Conservation (phyloP, 2,888 invertebrate species). For the Agrochola macilenta region DNA sequence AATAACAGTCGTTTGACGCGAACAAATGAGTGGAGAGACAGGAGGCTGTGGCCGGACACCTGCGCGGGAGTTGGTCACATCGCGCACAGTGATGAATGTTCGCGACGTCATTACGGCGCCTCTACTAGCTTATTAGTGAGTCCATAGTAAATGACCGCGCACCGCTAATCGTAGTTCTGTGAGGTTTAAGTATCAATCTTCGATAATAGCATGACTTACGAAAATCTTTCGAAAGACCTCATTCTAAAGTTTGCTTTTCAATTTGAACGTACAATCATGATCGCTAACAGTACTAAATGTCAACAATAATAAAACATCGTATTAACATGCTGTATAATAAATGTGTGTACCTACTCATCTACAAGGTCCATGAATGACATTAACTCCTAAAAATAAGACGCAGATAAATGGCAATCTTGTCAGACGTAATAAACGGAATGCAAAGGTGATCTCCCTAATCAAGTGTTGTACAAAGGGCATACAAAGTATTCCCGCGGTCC, state of each 20-base stretch:
- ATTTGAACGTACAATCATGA: constrained; percentile 10
- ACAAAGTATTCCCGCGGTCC: constrained; percentile 80
- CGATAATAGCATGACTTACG: constrained; percentile 28
- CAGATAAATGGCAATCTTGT: constrained; percentile 81
- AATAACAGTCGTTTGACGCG: constrained; percentile 74
- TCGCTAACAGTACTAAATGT: constrained; percentile 20
- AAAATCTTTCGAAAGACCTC: constrained; percentile 25
- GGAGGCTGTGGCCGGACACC: constrained; percentile 72
- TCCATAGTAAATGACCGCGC: constrained; percentile 60
- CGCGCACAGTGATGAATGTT: constrained; percentile 62
- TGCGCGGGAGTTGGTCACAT: constrained; percentile 68
- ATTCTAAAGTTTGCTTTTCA: constrained; percentile 6
- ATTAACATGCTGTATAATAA: constrained; percentile 26
- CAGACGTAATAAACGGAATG: constrained; percentile 73
- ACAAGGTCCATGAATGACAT: constrained; percentile 51
- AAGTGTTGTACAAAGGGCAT: constrained; percentile 75
- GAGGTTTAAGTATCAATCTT: constrained; percentile 57
- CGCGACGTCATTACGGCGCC: constrained; percentile 56
- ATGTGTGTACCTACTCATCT: constrained; percentile 1
- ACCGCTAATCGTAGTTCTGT: constrained; percentile 62
- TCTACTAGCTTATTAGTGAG: constrained; percentile 61
- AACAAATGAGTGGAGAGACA: constrained; percentile 74
- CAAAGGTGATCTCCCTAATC: constrained; percentile 83
- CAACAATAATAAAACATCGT: constrained; percentile 34
- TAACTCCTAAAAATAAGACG: constrained; percentile 81